Conservation (phyloP, 2,797 vertebrate genomes). For the Halcyon badia region DNA sequence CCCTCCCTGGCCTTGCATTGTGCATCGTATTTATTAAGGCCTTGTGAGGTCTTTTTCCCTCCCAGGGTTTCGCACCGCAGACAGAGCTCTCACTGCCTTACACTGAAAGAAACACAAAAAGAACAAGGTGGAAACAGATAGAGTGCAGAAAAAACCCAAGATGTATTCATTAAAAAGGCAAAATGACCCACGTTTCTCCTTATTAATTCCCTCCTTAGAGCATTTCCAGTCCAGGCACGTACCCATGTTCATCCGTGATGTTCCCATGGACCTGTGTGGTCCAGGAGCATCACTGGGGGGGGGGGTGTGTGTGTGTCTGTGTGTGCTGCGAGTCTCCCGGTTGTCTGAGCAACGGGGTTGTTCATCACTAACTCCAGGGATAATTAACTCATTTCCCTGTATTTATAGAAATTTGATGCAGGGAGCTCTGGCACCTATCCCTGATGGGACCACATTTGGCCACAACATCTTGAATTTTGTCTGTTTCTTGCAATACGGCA, state of each 20-base stretch:
- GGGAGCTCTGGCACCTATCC: background rate
- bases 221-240: background rate
- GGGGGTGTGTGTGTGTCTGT: background rate
- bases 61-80: fast-evolving
- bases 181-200: background rate
- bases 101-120: background rate
- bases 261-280: background rate
- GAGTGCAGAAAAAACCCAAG: background rate
- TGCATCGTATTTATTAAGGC: background rate
- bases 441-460: background rate
- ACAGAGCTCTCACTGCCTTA: fast-evolving
- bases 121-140: background rate
- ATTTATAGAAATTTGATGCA: constrained; percentile 29
- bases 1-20: background rate
- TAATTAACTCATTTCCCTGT: constrained; percentile 66
- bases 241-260: background rate
- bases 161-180: background rate
- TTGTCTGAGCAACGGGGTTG: constrained; percentile 62
- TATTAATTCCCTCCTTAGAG: background rate
- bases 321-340: background rate
- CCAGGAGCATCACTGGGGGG: background rate
- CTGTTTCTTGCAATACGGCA: background rate
- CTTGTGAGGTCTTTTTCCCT: background rate
- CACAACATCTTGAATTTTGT: background rate
- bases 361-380: constrained; percentile 20